Conservation (phyloP, 30 jellyfish, hydroid and myxozoan species). For the Pelagia noctiluca region DNA sequence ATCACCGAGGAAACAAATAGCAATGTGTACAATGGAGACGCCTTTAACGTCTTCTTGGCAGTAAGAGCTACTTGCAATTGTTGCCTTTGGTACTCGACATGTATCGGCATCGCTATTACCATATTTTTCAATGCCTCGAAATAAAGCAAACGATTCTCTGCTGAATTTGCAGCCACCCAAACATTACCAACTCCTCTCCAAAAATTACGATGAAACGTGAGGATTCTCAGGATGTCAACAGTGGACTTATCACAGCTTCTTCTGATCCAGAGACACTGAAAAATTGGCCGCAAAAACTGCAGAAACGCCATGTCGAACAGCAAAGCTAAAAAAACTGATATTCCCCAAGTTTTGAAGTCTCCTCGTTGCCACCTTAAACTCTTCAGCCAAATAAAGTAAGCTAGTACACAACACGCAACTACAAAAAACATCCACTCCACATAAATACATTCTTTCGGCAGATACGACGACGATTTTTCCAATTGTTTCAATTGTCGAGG, state of each 20-base stretch:
- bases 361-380: background rate
- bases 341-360: background rate
- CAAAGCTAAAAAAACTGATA: background rate
- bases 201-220: background rate
- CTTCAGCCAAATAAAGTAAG: constrained; percentile 4
- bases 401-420: background rate
- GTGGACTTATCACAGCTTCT: background rate
- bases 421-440: background rate
- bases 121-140: background rate
- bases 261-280: background rate
- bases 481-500: background rate
- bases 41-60: background rate
- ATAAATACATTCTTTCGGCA: background rate
- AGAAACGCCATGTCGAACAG: background rate
- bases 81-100: background rate
- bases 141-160: background rate
- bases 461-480: background rate
- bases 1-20: background rate
- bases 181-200: background rate
- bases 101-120: background rate
- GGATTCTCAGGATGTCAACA: background rate
- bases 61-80: background rate
- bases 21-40: background rate
- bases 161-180: background rate
- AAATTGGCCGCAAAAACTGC: background rate